Evolutionary conservation across 2,888 invertebrate species (phyloP), one percentile per base, ranked within the genome.

Genomic region (Drosophila diplacantha): DNA sequence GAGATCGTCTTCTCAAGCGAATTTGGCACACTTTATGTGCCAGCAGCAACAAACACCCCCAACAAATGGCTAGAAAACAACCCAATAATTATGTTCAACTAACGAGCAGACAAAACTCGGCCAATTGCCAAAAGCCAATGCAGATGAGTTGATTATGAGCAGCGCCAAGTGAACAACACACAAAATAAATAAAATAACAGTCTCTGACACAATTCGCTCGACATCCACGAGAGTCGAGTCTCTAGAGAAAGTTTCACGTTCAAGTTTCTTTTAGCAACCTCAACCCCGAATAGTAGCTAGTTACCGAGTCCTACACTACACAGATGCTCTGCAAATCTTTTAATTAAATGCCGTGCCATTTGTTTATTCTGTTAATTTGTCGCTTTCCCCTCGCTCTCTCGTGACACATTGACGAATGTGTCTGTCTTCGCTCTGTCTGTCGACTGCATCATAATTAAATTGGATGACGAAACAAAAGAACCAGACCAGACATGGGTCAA

Each of bases 371-470:
- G 64, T 76, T 80, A 78, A 81, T 76, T 78, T 78, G 64, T 72
- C 61, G 72, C 54, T 68, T 68, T 61, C 60, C 58, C 57, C 66
- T 63, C 71, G n/a, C 22, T 8, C 24, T 16, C 74, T n/a, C n/a
- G 11, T 74, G 80, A 76, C 78, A 85, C 69, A 73, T 79, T 83
- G 85, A 84, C 84, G 76, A 81, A 76, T 78, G 69, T 43, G 75
- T 75, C 80, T 76, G 82, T 77, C 72, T 64, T 74, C 67, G 53
- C 73, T 71, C 75, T 77, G 79, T 76, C 67, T 54, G 57, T 69
- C 73, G 68, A 73, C 74, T 75, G 85, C 83, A 83, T 78, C 83
- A 85, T 85, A 85, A 85, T 85, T 85, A 85, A 83, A 77, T 63
- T 54, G 75, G 78, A 78, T 78, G 77, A 78, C 80, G 54, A 59